These are phyloP conservation scores for Gymnarchus niloticus DNA, from an alignment of 2,113 vertebrate genomes.

Conservation along the genomic window DNA sequence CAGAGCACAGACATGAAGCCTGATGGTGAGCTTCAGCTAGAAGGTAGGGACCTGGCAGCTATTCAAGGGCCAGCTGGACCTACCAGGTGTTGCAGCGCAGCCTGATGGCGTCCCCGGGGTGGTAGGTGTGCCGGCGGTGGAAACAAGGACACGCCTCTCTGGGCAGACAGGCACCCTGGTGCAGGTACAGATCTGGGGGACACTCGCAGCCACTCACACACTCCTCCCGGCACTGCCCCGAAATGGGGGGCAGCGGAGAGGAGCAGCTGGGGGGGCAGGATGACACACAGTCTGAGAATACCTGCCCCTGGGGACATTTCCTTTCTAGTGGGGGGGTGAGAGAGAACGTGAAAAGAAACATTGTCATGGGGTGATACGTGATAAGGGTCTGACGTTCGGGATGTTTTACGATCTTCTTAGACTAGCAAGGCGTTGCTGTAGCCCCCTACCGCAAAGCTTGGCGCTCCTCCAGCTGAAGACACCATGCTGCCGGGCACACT, in stretches of 20 bases:
- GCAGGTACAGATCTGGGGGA: constrained; percentile 60
- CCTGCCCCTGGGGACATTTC: constrained; percentile 60
- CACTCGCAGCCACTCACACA: constrained; percentile 83
- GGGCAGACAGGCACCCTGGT: constrained; percentile 60
- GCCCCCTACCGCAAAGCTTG: constrained; percentile 67
- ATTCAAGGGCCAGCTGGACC: background rate
- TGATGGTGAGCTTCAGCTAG: background rate
- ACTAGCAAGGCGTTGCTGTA: background rate
- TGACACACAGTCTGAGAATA: constrained; percentile 78
- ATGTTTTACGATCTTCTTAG: background rate
- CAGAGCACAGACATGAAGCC: background rate
- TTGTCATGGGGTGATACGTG: background rate
- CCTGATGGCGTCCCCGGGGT: constrained; percentile 61
- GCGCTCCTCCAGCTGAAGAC: constrained; percentile 66
- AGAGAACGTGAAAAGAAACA: background rate
- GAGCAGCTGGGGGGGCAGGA: constrained; percentile 74
- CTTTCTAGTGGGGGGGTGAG: constrained; percentile 55
- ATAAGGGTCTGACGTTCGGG: background rate
- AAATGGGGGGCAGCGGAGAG: constrained; percentile 37
- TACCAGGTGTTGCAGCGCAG: constrained; percentile 83
- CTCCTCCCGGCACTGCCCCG: constrained; percentile 63
- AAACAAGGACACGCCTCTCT: constrained; percentile 72
- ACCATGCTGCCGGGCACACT: constrained; percentile 65
- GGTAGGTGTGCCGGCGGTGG: constrained; percentile 64
- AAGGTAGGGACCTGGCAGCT: background rate